Evolutionary conservation across 2,888 invertebrate species (phyloP), one percentile per base, ranked within the genome.

Genomic region (Caenorhabditis drosophilae): DNA sequence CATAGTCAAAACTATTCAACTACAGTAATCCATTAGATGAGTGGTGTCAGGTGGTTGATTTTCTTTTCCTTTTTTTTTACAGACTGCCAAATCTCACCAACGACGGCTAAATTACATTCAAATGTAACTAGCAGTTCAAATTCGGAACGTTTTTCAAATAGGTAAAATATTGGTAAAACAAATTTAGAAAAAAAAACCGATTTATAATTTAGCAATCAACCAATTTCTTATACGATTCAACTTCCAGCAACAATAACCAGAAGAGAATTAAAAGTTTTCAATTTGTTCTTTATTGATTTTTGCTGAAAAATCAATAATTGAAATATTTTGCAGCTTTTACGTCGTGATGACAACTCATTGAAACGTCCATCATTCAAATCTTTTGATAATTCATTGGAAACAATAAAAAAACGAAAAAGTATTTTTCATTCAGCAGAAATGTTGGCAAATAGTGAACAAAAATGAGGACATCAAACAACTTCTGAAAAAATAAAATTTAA

Each of bases 371-470:
- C n/a, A 3, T 64, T 31, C 22, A 58, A 35, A 26, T 52, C 34
- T 4, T 15, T 67, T 1, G 52, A 67, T 35, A 56, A 63, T 4
- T 41, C 55, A 7, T 59, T 67, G 2, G 59, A 67, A 16, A 34
- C 58, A n/a, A 55, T 59, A 22, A 59, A 62, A 31, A 63, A 59
- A 34, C 57, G 56, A 41, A 62, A 60, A 41, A 71, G 71, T 35
- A 73, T 73, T 40, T 73, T 73, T 38, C 67, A 67, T 46, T 70
- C 69, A 34, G 72, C 72, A 1, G 72, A 73, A 45, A 63, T 70
- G 57, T 44, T 73, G 16, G 72, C 72, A 18, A 20, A 49, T 20
- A 45, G 47, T n/a, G 15, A 26, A 2, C 23, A 42, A 23, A 40
- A 18, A 6, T 11, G 16, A 4, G 16, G 20, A 40, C 16, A 11